Evolutionary conservation across 2,113 vertebrate genomes (phyloP), one percentile per base, ranked within the genome.

Genomic region (Neoarius graeffei): DNA sequence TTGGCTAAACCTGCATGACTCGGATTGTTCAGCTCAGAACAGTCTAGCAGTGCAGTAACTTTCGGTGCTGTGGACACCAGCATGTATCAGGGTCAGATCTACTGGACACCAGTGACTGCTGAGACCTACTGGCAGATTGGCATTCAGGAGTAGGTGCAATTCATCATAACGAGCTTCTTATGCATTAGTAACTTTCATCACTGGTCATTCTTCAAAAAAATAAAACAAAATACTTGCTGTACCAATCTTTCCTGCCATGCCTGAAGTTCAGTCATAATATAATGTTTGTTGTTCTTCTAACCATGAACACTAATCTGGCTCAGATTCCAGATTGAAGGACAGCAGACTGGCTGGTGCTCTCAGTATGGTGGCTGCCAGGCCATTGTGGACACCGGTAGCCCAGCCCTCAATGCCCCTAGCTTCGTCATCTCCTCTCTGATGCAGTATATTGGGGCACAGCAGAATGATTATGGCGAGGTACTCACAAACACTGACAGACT

Each of bases 371-470:
- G 95, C 66, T 96, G 94, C 87, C 95, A 94, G 90, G 91, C 90
- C 8, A 91, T 95, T 14, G 91, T 94, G 27, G 95, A 96, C 86
- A 95, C 94, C 2, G 94, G 94, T 74, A 95, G 94, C 30, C 94
- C 94, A 4, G 83, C 82, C 50, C 91, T 95, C 73, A 92, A 93
- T 35, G 93, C 87, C 20, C 94, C 94, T 71, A 85, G 23, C 59
- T 90, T 27, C 0, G 2, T 89, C 89, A 60, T 95, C 60, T 81
- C 81, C 59, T 0, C 17, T 27, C 90, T 94, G 85, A 93, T 95
- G 91, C 84, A 94, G 85, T 42, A 57, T 54, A 93, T 95, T 89
- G 94, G 94, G 66, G 95, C 92, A 76, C 90, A 95, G 54, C 25
- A 86, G 77, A 84, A 67, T 86, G 69, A 92, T 64, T 80, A 67